These are phyloP conservation scores for Eurosta solidaginis DNA, from an alignment of 1,140 invertebrate species.

Conservation along the genomic window DNA sequence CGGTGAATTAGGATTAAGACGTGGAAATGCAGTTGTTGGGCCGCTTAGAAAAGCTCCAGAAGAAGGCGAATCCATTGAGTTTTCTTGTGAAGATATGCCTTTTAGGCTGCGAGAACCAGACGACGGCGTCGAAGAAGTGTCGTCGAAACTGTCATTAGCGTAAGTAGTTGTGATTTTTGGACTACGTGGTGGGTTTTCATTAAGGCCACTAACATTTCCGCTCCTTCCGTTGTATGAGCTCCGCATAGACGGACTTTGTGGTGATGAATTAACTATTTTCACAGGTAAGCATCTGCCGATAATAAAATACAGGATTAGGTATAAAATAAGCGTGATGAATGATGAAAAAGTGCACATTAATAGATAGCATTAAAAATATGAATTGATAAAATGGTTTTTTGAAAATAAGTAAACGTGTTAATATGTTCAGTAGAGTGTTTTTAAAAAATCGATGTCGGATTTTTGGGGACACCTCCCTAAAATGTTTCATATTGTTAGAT, in stretches of 20 bases:
- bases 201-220: slow-evolving; percentile 31
- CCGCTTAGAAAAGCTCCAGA: slow-evolving; percentile 40
- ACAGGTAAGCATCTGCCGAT: slow-evolving; percentile 25
- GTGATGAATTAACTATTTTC: neutral
- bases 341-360: no score
- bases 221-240: slow-evolving; percentile 16
- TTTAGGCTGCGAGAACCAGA: slow-evolving; percentile 43
- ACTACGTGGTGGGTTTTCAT: slow-evolving; percentile 45
- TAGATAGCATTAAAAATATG: no score
- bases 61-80: slow-evolving; percentile 43
- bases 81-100: slow-evolving; percentile 29
- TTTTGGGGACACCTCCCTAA: no score
- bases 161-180: slow-evolving; percentile 56
- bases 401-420: no score
- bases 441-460: no score
- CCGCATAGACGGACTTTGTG: slow-evolving; percentile 22
- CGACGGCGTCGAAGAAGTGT: slow-evolving; percentile 47
- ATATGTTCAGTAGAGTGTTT: no score
- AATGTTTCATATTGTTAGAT: no score
- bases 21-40: slow-evolving; percentile 34
- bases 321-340: no score
- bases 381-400: no score
- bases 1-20: slow-evolving; percentile 50
- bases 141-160: slow-evolving; percentile 55
- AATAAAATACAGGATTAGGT: no score